A percentile compares a stretch with the other conserved stretches of the same genome.
Evolutionary conservation across 2,797 vertebrate species (phyloP).

Genomic region (Microchirus variegatus): DNA sequence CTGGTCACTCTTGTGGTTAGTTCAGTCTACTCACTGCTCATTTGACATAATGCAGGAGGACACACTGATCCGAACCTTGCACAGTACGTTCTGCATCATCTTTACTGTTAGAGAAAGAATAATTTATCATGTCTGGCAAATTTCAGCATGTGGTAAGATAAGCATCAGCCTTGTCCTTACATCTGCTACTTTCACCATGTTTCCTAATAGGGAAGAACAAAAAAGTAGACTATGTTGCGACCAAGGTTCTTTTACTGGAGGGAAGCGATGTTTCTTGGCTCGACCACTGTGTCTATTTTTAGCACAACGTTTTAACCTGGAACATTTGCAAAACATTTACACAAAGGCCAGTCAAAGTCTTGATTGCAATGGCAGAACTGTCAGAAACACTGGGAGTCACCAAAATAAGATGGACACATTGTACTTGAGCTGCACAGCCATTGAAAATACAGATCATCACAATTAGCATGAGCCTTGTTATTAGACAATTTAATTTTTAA

Average conservation of each 20-base stretch:
- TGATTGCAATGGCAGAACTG: conserved; percentile 19
- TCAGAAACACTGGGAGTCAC: conserved; percentile 13
- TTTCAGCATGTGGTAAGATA: conserved; percentile 20
- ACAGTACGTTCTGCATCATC: conserved; percentile 11
- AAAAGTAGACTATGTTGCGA: conserved; percentile 43
- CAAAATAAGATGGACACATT: conserved; percentile 9
- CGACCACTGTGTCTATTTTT: conserved; percentile 67
- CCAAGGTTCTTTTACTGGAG: conserved; percentile 44
- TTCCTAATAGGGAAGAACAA: conserved; percentile 53
- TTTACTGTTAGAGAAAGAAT: conserved; percentile 15
- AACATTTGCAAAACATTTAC: conserved; percentile 23
- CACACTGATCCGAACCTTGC: conserved; percentile 1
- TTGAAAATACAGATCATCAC: not conserved
- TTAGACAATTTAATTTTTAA: not conserved
- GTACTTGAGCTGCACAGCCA: not conserved
- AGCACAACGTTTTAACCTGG: conserved; percentile 49
- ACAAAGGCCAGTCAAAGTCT: conserved; percentile 20
- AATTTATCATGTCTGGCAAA: conserved; percentile 12
- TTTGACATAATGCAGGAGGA: not conserved
- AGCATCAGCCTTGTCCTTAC: conserved; percentile 24
- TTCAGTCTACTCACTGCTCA: not conserved
- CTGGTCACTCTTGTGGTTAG: not conserved
- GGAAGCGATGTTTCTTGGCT: conserved; percentile 53
- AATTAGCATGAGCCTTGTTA: not conserved
- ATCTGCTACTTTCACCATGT: conserved; percentile 20